Conservation (phyloP, 2,797 vertebrate genomes). For the Mareca strepera region DNA sequence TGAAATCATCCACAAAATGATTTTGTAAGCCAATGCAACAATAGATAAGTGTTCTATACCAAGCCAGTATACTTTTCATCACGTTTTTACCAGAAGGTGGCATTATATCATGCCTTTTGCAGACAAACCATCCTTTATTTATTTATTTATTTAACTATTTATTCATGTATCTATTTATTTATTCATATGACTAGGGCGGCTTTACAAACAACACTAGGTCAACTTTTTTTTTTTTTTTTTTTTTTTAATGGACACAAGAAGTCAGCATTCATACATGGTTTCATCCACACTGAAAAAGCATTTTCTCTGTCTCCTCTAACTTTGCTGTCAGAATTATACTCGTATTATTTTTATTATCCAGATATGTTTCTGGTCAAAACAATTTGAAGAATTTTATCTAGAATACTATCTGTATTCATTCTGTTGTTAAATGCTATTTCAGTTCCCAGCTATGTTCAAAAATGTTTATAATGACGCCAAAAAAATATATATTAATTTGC, state of each 20-base stretch:
- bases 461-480: not conserved
- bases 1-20: not conserved
- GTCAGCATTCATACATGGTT: not conserved
- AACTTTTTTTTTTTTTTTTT: not conserved
- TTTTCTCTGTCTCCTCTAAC: not conserved
- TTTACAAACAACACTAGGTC: not conserved
- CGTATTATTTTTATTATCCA: not conserved
- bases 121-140: not conserved
- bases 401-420: not conserved
- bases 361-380: not conserved
- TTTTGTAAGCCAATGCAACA: not conserved
- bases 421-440: not conserved
- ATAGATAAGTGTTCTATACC: not conserved
- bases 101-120: slow-evolving; percentile 69
- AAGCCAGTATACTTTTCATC: not conserved
- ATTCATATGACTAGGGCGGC: not conserved
- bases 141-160: too few species aligned
- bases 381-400: not conserved
- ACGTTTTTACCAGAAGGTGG: slow-evolving; percentile 77
- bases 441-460: not conserved
- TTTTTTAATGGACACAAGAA: not conserved
- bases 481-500: not conserved
- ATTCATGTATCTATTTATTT: too few species aligned
- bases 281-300: not conserved
- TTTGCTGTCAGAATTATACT: not conserved